Percentiles rank a stretch among this genome's conserved stretches.
Conservation (phyloP, 2,797 vertebrate species). For the Anguilla marmorata region DNA sequence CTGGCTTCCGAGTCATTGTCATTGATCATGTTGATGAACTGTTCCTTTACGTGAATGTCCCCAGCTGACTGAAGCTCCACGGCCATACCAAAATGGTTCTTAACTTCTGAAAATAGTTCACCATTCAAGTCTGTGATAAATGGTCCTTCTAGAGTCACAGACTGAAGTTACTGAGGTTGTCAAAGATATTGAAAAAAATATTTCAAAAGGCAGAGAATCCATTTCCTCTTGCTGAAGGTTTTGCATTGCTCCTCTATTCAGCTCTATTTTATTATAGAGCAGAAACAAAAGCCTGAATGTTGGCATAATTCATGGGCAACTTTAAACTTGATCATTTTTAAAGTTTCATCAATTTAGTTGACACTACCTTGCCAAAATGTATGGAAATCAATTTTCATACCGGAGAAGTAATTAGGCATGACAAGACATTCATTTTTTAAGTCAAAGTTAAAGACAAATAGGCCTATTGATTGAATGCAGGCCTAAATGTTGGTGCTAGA, state of each 20-base stretch:
- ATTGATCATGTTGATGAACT: slow-evolving; percentile 6
- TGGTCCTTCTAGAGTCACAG: background rate
- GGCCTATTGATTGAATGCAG: background rate
- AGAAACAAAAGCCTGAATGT: background rate
- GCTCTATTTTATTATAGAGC: background rate
- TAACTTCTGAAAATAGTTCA: slow-evolving; percentile 9
- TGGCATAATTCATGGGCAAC: background rate
- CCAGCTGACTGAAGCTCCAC: background rate
- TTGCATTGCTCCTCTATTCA: background rate
- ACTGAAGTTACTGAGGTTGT: slow-evolving; percentile 4
- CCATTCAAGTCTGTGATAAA: background rate
- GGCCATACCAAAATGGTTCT: slow-evolving; percentile 11
- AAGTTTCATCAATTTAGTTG: background rate
- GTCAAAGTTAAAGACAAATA: background rate
- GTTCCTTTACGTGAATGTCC: slow-evolving; percentile 10
- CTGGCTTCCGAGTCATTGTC: background rate
- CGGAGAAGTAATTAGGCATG: background rate
- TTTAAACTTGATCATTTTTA: background rate
- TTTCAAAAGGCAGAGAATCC: background rate
- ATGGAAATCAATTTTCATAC: background rate
- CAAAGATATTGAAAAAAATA: background rate
- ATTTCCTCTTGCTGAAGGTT: background rate
- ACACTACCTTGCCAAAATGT: background rate
- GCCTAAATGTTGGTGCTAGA: background rate
- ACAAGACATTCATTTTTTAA: background rate